These are phyloP conservation scores for Gymnothorax javanicus DNA, from an alignment of 2,797 vertebrate species.

Conservation along the genomic window DNA sequence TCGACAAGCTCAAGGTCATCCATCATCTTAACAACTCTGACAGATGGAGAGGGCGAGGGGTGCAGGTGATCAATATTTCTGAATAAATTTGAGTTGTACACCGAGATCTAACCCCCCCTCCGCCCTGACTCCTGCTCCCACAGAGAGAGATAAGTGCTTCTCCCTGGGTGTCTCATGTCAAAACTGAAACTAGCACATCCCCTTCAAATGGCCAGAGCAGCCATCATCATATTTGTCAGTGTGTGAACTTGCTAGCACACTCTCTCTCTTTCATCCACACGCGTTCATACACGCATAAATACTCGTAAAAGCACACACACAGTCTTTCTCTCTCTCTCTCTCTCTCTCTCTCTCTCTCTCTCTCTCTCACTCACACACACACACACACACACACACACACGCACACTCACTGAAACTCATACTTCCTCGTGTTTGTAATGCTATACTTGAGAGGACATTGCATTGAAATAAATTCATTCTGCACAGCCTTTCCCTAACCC, in stretches of 20 bases:
- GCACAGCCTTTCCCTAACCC: too few relatives aligned
- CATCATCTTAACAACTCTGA: constrained; percentile 11
- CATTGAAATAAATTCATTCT: too few relatives aligned
- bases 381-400: constrained; percentile 12
- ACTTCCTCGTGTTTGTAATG: background rate
- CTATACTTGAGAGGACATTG: too few relatives aligned
- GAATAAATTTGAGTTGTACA: constrained; percentile 10
- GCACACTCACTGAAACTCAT: constrained; percentile 16
- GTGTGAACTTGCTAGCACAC: background rate
- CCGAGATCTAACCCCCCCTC: background rate
- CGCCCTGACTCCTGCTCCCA: background rate
- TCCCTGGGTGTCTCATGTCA: background rate
- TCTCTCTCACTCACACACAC: constrained; percentile 37
- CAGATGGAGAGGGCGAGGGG: constrained; percentile 3
- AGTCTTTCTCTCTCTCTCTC: constrained; percentile 20
- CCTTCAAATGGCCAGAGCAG: constrained; percentile 13
- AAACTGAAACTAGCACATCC: background rate
- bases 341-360: constrained; percentile 33
- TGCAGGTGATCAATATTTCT: constrained; percentile 11
- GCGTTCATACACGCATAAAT: constrained; percentile 40
- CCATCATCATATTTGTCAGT: background rate
- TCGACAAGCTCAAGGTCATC: constrained; percentile 18
- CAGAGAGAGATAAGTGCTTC: background rate
- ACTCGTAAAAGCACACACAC: background rate
- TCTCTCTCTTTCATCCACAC: constrained; percentile 30